These are phyloP conservation scores for Drosophila infuscata DNA, from an alignment of 2,888 invertebrate genomes.

Conservation along the genomic window DNA sequence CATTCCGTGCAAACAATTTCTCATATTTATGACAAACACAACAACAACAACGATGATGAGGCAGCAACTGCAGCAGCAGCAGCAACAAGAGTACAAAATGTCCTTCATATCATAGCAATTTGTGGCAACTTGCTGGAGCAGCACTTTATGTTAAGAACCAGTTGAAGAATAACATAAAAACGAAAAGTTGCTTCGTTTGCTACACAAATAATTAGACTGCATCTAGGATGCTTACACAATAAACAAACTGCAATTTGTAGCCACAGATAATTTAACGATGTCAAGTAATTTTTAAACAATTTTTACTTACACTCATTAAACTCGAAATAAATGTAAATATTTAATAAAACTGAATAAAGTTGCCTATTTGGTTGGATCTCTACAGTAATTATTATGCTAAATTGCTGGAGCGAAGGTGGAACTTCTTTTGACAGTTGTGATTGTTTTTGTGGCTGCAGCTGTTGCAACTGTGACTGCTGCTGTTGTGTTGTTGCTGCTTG, in stretches of 20 bases:
- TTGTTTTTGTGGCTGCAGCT: constrained; percentile 17
- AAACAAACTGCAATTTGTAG: neutral
- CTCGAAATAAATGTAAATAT: neutral
- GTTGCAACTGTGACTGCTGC: constrained; percentile 25
- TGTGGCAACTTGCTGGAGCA: constrained; percentile 19
- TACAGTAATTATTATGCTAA: neutral
- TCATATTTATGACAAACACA: constrained; percentile 50
- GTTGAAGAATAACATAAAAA: constrained; percentile 17
- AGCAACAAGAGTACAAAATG: neutral
- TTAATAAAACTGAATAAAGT: neutral
- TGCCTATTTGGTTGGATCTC: neutral
- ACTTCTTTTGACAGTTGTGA: constrained; percentile 34
- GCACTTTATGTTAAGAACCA: constrained; percentile 23
- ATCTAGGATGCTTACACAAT: neutral
- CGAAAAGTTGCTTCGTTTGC: neutral
- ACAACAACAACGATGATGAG: constrained; percentile 11
- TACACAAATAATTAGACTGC: constrained; percentile 1
- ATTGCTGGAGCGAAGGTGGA: constrained; percentile 42
- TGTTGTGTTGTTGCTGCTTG: constrained; percentile 38
- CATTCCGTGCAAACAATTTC: constrained; percentile 61
- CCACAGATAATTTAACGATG: neutral
- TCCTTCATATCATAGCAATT: constrained; percentile 16
- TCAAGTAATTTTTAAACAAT: neutral
- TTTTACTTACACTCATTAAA: neutral
- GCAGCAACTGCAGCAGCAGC: constrained; percentile 2